Evolutionary conservation across 2,113 vertebrate genomes (phyloP).

Genomic region (Camelus bactrianus): DNA sequence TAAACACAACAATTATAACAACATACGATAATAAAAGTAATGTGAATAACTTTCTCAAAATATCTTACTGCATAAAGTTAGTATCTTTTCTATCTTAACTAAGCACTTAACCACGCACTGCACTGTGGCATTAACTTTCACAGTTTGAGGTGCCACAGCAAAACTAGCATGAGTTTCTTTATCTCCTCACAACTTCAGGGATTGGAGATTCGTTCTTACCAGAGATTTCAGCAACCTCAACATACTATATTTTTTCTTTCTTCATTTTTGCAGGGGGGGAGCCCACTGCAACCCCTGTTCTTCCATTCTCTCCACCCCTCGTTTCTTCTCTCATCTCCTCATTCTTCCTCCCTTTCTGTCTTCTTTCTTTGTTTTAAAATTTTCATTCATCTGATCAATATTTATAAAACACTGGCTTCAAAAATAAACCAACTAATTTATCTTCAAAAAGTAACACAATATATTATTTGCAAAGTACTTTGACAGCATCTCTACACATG

Average conservation of each 20-base stretch:
- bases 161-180: neutral
- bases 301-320: neutral
- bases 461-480: neutral
- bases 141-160: neutral
- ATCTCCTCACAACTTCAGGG: fast-evolving
- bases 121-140: neutral
- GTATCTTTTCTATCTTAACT: neutral
- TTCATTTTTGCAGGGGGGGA: neutral
- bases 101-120: neutral
- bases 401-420: neutral
- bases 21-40: neutral
- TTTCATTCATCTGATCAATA: neutral
- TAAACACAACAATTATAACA: neutral
- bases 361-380: neutral
- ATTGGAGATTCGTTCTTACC: neutral
- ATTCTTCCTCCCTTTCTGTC: neutral
- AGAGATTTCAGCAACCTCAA: neutral
- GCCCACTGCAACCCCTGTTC: neutral
- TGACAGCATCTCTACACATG: neutral
- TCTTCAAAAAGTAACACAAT: neutral
- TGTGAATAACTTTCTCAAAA: neutral
- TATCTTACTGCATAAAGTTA: neutral
- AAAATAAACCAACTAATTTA: neutral
- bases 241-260: neutral
- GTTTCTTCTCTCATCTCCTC: neutral